Percentiles rank a stretch among this genome's conserved stretches.
Evolutionary conservation across 2,113 vertebrate species (phyloP).

Genomic region (Sinocyclocheilus maitianheensis): DNA sequence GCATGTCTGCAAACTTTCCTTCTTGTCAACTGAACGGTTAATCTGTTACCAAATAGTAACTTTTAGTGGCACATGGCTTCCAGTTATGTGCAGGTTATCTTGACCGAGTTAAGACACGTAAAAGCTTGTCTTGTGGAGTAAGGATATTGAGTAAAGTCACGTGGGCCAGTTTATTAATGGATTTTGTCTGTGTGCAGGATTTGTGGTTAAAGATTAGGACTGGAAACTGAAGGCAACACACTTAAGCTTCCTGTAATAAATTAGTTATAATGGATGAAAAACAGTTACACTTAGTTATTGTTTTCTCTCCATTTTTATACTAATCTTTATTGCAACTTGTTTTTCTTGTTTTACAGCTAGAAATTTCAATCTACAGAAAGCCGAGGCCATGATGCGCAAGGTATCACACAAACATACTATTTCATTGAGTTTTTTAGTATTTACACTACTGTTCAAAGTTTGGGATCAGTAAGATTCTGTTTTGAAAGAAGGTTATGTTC

Average conservation of each 20-base stretch:
- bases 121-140: not conserved
- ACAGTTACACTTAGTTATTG: not conserved
- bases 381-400: slow-evolving; percentile 94
- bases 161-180: not conserved
- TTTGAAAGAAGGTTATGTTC: not conserved
- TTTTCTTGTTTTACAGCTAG: slow-evolving; percentile 79
- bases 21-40: slow-evolving; percentile 10
- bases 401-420: slow-evolving; percentile 67
- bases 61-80: not conserved
- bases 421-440: not conserved
- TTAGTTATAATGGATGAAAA: not conserved
- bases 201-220: not conserved
- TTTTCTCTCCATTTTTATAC: not conserved
- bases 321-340: not conserved
- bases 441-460: not conserved
- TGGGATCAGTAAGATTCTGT: not conserved
- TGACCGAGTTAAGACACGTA: not conserved
- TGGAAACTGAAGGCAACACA: not conserved
- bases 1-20: not conserved
- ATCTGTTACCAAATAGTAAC: slow-evolving; percentile 7
- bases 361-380: slow-evolving; percentile 89
- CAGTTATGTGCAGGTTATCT: not conserved
- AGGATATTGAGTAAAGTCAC: not conserved
- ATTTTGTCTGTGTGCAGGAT: not conserved
- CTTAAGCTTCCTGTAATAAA: not conserved